Conservation (phyloP, 92 coral and sea anemone genomes). For the Galaxea fascicularis region DNA sequence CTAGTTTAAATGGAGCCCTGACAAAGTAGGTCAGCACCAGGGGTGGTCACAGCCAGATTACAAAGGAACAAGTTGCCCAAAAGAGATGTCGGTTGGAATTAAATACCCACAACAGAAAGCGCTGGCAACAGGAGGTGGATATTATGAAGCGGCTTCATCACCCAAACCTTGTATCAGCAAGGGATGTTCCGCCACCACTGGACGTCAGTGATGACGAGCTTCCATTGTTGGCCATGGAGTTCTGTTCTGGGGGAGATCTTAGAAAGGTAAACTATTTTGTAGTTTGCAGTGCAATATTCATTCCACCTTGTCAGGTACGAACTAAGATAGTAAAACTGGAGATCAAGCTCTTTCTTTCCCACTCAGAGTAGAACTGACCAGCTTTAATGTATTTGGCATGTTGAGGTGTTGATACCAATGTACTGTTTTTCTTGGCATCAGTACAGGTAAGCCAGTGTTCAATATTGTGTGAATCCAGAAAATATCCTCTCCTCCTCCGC, state of each 20-base stretch:
- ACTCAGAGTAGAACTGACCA: no score
- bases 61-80: constrained; percentile 82
- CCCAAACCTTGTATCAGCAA: constrained; percentile 86
- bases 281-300: not conserved
- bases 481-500: no score
- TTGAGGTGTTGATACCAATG: no score
- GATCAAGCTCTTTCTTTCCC: not conserved
- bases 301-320: not conserved
- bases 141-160: constrained; percentile 86
- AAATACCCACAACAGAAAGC: constrained; percentile 66
- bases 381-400: no score
- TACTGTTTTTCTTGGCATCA: no score
- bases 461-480: no score
- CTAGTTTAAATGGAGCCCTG: no score
- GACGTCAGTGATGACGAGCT: constrained; percentile 68
- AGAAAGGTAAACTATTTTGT: constrained; percentile 79
- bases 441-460: no score
- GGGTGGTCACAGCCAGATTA: constrained; percentile 59
- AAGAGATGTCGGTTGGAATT: constrained; percentile 88
- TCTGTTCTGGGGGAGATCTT: constrained; percentile 94
- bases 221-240: constrained; percentile 96
- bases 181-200: constrained; percentile 76
- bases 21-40: no score
- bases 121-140: constrained; percentile 93
- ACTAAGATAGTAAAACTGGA: not conserved